phyloP scores from a whole-genome alignment of 1,140 invertebrate species.

The Doryteuthis pealeii region DNA sequence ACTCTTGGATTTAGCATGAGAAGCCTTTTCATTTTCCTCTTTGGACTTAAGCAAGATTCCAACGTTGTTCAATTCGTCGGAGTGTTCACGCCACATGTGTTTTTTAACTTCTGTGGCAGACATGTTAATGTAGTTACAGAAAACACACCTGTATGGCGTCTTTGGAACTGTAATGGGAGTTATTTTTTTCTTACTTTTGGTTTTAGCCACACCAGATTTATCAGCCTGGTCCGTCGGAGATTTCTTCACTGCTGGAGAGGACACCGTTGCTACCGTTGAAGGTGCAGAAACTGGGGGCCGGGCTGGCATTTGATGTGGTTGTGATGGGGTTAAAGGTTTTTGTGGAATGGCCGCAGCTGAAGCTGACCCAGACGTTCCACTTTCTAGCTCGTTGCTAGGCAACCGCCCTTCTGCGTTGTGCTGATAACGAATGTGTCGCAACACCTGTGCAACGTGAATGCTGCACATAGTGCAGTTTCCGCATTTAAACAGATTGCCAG shows the following conservation, averaged over 20 bases:
- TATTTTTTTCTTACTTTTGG: no score
- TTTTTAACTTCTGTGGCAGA: neutral
- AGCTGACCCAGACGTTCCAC: no score
- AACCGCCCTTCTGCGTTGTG: neutral
- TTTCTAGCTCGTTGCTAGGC: neutral
- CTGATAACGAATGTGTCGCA: neutral
- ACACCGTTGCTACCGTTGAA: neutral
- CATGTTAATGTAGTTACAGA: neutral
- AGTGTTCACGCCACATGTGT: slow-evolving; percentile 1
- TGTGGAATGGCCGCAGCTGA: neutral
- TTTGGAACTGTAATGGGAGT: neutral
- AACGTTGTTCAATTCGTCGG: neutral
- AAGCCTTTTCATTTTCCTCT: neutral
- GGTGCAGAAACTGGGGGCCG: no score
- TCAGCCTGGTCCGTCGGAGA: neutral
- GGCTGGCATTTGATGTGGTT: no score
- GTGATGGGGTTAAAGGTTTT: neutral
- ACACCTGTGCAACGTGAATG: neutral
- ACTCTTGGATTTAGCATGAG: neutral
- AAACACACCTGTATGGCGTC: neutral
- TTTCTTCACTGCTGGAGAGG: neutral
- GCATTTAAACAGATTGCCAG: neutral
- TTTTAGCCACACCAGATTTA: neutral
- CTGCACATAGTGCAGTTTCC: neutral
- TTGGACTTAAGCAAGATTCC: neutral